Percentiles rank a stretch among this genome's conserved stretches.
Conservation (phyloP, 1,140 invertebrate genomes). For the Venturia canescens region DNA sequence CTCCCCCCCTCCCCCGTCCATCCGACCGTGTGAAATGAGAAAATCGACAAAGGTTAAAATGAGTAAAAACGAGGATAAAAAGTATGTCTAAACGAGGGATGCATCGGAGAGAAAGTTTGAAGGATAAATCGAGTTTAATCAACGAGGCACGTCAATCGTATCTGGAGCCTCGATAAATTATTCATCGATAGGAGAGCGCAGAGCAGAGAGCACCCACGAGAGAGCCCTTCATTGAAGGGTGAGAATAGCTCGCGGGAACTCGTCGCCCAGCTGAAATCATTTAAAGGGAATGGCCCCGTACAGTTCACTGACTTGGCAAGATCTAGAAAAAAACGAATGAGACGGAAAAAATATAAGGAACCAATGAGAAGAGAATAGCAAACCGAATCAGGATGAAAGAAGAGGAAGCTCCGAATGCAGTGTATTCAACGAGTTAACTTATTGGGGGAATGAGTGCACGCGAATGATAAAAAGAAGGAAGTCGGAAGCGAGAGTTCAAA, state of each 20-base stretch:
- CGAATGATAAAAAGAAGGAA: background rate
- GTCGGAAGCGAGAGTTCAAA: conserved; percentile 13
- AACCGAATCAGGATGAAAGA: background rate
- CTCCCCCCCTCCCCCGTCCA: too few relatives aligned
- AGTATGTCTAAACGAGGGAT: background rate
- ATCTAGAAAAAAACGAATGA: background rate
- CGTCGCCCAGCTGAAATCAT: conserved; percentile 18
- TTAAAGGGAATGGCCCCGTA: conserved; percentile 1
- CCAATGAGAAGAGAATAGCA: background rate
- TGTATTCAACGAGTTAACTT: conserved; percentile 53
- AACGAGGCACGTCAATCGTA: conserved; percentile 43
- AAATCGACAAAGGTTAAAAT: conserved; percentile 9
- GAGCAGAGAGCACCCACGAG: conserved; percentile 9
- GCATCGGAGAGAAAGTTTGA: background rate
- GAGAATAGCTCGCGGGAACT: conserved; percentile 14
- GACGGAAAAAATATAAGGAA: background rate
- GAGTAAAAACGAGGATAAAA: background rate
- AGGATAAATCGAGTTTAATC: conserved; percentile 47
- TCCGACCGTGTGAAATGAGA: background rate
- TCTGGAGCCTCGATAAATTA: conserved; percentile 43
- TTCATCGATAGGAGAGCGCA: conserved; percentile 36
- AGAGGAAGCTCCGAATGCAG: conserved; percentile 13
- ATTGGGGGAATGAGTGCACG: background rate
- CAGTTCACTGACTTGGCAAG: conserved; percentile 32
- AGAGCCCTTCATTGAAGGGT: background rate